Percentiles rank a stretch among this genome's conserved stretches.
Evolutionary conservation across 2,888 invertebrate species (phyloP).

Genomic region (Timema cristinae): DNA sequence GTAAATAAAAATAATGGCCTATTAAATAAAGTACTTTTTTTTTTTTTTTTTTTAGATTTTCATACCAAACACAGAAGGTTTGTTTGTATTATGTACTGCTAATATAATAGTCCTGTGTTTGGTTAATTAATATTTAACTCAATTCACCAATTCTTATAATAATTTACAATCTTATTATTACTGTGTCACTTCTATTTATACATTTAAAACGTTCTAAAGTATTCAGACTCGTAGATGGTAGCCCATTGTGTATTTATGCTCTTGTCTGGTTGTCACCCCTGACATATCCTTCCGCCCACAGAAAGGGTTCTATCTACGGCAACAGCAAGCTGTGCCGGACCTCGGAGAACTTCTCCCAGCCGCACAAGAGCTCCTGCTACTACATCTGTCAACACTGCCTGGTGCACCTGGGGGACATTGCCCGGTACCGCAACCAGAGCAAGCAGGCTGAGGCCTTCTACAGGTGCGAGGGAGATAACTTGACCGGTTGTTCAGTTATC

Average conservation of each 20-base stretch:
- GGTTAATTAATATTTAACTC: no score
- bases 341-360: constrained; percentile 44
- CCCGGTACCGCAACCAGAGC: constrained; percentile 76
- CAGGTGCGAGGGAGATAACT: constrained; percentile 46
- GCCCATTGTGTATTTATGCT: no score
- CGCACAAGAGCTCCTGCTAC: constrained; percentile 67
- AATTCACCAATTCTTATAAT: no score
- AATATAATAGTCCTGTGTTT: constrained; percentile 27
- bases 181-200: no score
- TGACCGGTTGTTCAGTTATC: no score
- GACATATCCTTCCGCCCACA: constrained; percentile 28
- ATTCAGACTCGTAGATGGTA: no score
- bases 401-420: constrained; percentile 83
- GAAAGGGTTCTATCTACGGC: constrained; percentile 49
- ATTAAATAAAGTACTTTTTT: background rate
- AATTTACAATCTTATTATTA: no score
- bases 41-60: background rate
- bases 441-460: constrained; percentile 82
- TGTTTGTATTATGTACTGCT: background rate
- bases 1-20: background rate
- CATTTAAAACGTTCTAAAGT: no score
- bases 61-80: background rate
- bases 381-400: constrained; percentile 87
- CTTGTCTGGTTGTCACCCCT: no score
- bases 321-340: constrained; percentile 44